Base-by-base conservation (phyloP, 2,797 vertebrate species). In the Pantherophis vulpinus region DNA sequence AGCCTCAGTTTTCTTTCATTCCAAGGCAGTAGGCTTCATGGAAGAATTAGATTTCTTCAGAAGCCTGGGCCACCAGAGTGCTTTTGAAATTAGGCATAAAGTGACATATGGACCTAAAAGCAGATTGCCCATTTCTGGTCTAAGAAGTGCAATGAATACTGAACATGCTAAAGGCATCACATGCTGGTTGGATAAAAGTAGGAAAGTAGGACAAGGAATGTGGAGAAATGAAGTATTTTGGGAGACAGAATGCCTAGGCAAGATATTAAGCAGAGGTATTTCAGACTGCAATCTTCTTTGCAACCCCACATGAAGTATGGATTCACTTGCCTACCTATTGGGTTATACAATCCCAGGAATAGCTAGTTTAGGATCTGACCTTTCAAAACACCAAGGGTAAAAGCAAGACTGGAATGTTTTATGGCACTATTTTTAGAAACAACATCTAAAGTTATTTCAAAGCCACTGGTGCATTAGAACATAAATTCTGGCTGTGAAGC, bases 401-500 rank as follows among this genome's bases (percentile, higher is more conserved):
- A 61, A 20, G 92, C 90, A 23, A 74, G 88, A 86, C 79, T 92
- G 60, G 55, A 47, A 88, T 23, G 9, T 92, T 91, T 88, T 63
- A 56, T 60, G 51, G 90, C 10, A 27, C 56, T 91, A 61, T 93
- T 91, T 83, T 91, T 83, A 63, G 90, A 90, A 91, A 93, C n/a
- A 23, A 25, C 42, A 5, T 74, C 32, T 74, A 74, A 37, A 74
- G 58, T 54, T 70, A 47, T 83, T 93, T 83, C 51, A 47, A 83
- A 93, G 63, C 60, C 66, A 91, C 66, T 83, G 23, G 58, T 91
- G 93, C 66, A 63, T 61, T 56, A 58, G 70, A n/a, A 93, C 56
- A 56, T 91, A 59, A 91, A 60, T 87, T 93, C 66, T 32, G 51
- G 88, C 47, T 37, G 58, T 60, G 32, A 83, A 90, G 95, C 94